Conservation (phyloP, 1,140 invertebrate species). For the Cyrtorhinus lividipennis region DNA sequence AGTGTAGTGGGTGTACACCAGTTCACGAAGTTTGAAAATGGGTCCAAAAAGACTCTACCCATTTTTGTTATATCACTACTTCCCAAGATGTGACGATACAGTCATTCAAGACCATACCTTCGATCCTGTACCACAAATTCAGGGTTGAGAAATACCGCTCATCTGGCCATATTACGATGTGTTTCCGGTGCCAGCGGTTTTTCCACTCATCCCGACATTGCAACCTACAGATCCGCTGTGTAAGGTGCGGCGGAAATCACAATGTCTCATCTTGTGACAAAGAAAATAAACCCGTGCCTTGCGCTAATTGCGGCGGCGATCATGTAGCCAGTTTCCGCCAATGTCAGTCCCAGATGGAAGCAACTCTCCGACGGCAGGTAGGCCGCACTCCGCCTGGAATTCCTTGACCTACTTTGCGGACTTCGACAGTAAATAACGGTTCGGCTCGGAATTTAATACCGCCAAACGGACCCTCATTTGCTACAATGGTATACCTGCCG, state of each 20-base stretch:
- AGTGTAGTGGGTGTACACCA: not conserved
- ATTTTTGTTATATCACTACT: not conserved
- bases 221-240: not conserved
- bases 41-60: not conserved
- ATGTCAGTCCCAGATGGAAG: not conserved
- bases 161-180: not conserved
- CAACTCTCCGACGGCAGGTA: not conserved
- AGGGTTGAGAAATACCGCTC: not conserved
- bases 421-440: not conserved
- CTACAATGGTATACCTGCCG: not conserved
- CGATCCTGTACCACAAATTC: not conserved
- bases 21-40: not conserved
- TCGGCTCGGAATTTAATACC: not conserved
- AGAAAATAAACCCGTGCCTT: not conserved
- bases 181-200: not conserved
- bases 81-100: not conserved
- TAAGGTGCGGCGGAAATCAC: not conserved
- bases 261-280: not conserved
- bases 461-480: not conserved
- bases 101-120: not conserved
- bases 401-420: no score
- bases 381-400: no score
- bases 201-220: not conserved
- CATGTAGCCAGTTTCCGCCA: not conserved
- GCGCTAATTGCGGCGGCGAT: not conserved